Conservation (phyloP, 2,888 invertebrate species). For the Polyploca ridens region DNA sequence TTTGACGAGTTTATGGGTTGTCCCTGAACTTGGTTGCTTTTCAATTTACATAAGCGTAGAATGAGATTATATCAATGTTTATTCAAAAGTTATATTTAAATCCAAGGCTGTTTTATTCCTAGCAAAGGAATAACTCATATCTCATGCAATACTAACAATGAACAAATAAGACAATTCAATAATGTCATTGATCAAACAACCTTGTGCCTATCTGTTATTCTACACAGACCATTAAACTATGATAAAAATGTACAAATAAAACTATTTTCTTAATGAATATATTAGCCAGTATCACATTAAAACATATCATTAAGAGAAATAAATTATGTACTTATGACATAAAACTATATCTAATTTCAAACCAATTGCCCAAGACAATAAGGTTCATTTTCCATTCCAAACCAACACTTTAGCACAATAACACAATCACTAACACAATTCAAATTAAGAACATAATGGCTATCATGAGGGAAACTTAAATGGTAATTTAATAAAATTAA, state of each 20-base stretch:
- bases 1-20: not conserved
- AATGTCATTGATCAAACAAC: not conserved
- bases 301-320: not conserved
- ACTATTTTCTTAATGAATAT: not conserved
- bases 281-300: not conserved
- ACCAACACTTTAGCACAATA: constrained; percentile 27
- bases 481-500: constrained; percentile 28
- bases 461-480: constrained; percentile 25
- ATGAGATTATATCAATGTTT: not conserved
- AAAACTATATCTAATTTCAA: constrained; percentile 22
- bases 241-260: not conserved
- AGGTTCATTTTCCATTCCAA: constrained; percentile 24
- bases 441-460: constrained; percentile 21
- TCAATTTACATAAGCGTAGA: not conserved
- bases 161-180: not conserved
- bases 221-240: not conserved
- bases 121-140: not conserved
- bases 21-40: not conserved
- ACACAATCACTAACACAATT: constrained; percentile 30
- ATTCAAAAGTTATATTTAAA: not conserved
- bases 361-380: constrained; percentile 23
- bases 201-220: not conserved
- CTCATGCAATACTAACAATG: not conserved
- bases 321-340: not conserved
- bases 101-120: not conserved